Evolutionary conservation across 2,113 vertebrate species (phyloP).

Genomic region (Morphnarchus princeps): DNA sequence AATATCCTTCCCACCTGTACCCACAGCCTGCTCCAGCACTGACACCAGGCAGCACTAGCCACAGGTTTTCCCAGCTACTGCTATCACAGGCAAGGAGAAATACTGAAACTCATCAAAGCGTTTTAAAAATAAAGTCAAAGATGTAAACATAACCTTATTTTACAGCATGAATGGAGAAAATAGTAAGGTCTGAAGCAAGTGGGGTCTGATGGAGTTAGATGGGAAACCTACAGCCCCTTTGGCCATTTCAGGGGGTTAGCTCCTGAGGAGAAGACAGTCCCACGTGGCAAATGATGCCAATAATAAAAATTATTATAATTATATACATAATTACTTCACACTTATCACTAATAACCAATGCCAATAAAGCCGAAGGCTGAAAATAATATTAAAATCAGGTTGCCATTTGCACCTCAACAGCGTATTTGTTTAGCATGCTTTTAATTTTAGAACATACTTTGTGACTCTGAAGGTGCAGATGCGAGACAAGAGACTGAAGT

Average conservation of each 20-base stretch:
- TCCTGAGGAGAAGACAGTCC: neutral
- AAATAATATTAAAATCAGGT: neutral
- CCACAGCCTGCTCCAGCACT: neutral
- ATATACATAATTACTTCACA: neutral
- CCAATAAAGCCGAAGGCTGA: neutral
- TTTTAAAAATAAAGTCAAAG: neutral
- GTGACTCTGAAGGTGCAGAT: neutral
- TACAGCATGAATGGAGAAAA: neutral
- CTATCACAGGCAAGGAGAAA: neutral
- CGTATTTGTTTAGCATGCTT: neutral
- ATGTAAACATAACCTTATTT: neutral
- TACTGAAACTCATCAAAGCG: neutral
- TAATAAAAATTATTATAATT: slow-evolving; percentile 15
- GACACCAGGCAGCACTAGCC: neutral
- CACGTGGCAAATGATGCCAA: neutral
- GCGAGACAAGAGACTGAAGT: neutral
- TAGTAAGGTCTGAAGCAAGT: neutral
- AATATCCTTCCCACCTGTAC: neutral
- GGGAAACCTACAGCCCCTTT: neutral
- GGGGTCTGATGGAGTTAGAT: neutral
- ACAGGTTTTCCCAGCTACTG: neutral
- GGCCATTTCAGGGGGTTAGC: neutral
- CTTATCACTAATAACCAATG: slow-evolving; percentile 19
- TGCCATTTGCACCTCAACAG: neutral
- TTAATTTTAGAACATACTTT: neutral